These are phyloP conservation scores for Anarsia innoxiella DNA, from an alignment of 2,888 invertebrate species.

Conservation along the genomic window DNA sequence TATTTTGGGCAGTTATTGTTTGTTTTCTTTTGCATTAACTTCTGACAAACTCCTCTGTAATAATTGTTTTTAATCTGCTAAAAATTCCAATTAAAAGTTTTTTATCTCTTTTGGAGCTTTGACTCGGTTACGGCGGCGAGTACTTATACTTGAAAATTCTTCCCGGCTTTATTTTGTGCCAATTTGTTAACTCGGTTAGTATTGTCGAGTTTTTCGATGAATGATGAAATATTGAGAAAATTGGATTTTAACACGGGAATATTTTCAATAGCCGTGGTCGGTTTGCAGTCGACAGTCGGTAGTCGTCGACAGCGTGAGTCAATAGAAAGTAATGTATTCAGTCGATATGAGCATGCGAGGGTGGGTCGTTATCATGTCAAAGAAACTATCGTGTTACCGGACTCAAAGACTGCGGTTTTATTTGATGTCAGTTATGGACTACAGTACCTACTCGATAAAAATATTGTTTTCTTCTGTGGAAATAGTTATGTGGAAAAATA, in stretches of 20 bases:
- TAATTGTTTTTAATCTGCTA: slow-evolving; percentile 63
- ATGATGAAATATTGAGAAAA: too few relatives aligned
- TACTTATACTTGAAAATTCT: slow-evolving; percentile 29
- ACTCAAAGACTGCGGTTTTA: slow-evolving; percentile 63
- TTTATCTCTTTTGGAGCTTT: slow-evolving; percentile 53
- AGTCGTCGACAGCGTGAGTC: slow-evolving; percentile 31
- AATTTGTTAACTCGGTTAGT: slow-evolving; percentile 12
- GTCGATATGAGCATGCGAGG: slow-evolving; percentile 46
- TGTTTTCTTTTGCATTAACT: slow-evolving; percentile 37
- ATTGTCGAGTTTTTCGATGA: neutral
- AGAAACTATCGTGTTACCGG: slow-evolving; percentile 68
- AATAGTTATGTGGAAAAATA: too few relatives aligned
- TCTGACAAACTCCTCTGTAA: slow-evolving; percentile 42
- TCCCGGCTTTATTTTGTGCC: slow-evolving; percentile 28
- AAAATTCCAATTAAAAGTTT: slow-evolving; percentile 65
- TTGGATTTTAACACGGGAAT: too few relatives aligned
- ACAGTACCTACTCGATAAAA: slow-evolving; percentile 16
- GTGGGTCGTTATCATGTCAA: slow-evolving; percentile 70
- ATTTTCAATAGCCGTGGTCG: slow-evolving; percentile 24
- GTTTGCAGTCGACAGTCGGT: neutral
- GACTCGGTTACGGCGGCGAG: slow-evolving; percentile 30
- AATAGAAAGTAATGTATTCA: slow-evolving; percentile 61
- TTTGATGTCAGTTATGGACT: slow-evolving; percentile 52
- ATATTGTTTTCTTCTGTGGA: too few relatives aligned
- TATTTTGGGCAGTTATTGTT: too few relatives aligned